Base-by-base conservation (phyloP, 2,888 invertebrate genomes). In the Gymnosoma rotundatum region DNA sequence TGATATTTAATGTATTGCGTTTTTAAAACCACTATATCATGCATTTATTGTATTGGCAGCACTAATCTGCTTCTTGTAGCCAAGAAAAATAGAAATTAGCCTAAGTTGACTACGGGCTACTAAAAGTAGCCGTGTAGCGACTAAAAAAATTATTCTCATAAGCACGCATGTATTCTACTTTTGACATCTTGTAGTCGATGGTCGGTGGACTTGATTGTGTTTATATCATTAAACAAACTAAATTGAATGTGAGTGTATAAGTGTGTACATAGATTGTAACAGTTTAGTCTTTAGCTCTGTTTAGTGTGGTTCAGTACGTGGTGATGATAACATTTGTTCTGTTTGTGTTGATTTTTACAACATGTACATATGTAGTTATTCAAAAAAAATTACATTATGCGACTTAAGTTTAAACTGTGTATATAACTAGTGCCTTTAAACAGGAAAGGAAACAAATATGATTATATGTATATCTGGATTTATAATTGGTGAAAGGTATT, bases 401-500 rank as follows among this genome's bases (percentile, higher is more conserved):
- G 6, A 48, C 4, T 48, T 48, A 2, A 52, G 50, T 12, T 42
- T 54, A 42, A 42, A 52, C 12, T 52, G 52, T 48, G 1, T 25
- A 14, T 18, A 6, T 45, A 14, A 58, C 10, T n/a, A n/a, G 20
- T 38, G 18, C 5, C 32, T 50, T 50, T 16, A 60, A 50, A 66
- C 20, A 7, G 32, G 20, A 64, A 50, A 18, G 42, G 16, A 60
- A 45, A 74, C 81, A 92, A 88, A 16, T 84, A 94, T 94, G 94
- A 93, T 94, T 89, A 94, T 94, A 90, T 94, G 94, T 89, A 94
- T 94, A 89, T 94, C 94, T 74, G 94, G 94, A 91, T 94, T 94
- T 93, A 91, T 92, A 88, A 92, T 92, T 93, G 91, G 93, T 92
- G 91, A 93, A 93, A 92, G 93, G 93, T 93, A 93, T 3, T 42